phyloP scores from a whole-genome alignment of 2,888 invertebrate genomes.

The Amorpha juglandis region DNA sequence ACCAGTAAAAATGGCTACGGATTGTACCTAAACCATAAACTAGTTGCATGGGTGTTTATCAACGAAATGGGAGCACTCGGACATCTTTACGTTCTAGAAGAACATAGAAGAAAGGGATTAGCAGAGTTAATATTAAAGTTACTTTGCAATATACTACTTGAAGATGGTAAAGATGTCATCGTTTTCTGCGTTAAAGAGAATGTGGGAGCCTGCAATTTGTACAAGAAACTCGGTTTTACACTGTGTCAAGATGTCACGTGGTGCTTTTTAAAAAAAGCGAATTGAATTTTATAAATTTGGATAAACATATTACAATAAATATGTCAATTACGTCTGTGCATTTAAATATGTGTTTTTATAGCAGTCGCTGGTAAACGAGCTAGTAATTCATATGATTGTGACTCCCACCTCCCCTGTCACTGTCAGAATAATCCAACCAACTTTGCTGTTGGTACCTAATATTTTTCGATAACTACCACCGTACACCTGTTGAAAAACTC shows the following conservation, averaged over 20 bases:
- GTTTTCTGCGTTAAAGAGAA: constrained; percentile 57
- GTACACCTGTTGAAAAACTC: no score
- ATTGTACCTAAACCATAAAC: constrained; percentile 46
- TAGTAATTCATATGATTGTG: no score
- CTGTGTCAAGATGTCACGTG: constrained; percentile 44
- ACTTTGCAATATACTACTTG: constrained; percentile 50
- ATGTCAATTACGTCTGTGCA: no score
- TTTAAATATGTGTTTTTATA: no score
- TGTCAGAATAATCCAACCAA: no score
- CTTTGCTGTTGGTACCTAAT: no score
- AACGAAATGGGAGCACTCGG: constrained; percentile 59
- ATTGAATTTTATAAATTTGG: background rate
- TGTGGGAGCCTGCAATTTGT: constrained; percentile 50
- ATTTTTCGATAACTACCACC: no score
- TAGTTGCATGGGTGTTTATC: constrained; percentile 58
- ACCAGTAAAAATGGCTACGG: constrained; percentile 57
- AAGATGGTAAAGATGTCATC: constrained; percentile 48
- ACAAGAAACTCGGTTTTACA: constrained; percentile 54
- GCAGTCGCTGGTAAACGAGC: no score
- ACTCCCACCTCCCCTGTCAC: no score
- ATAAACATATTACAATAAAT: no score
- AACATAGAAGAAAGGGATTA: constrained; percentile 60
- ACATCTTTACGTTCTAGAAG: constrained; percentile 60
- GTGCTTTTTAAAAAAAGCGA: constrained; percentile 39
- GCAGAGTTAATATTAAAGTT: constrained; percentile 56